Evolutionary conservation across 2,888 invertebrate species (phyloP), one percentile per base, ranked within the genome.

Genomic region (Caenorhabditis sp.): DNA sequence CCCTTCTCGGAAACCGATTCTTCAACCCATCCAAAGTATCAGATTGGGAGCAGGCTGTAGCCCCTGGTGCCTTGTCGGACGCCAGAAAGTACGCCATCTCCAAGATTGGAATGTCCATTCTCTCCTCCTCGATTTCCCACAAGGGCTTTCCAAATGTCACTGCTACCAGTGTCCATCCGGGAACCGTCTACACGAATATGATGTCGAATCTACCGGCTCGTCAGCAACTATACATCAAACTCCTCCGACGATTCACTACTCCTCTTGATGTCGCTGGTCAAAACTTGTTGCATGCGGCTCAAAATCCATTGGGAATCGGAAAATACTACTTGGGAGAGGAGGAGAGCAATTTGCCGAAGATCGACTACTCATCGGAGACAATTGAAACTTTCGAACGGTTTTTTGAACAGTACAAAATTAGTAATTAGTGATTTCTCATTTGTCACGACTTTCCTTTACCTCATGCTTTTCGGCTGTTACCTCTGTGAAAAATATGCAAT

Each of bases 161-260:
- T 1, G 80, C 83, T 8, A 83, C 82, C 0, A 56, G 79, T 3
- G 73, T 83, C n/a, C 82, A 83, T 66, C 82, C 82, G 19, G 82
- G 82, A 28, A 69, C 73, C 24, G 82, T 83, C 56, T 58, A 72
- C 58, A 83, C 83, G 16, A 75, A 75, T 47, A 70, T 83, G 2
- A 79, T 80, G 70, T 47, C 73, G 0, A 80, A 74, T 56, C 22
- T 82, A 19, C 77, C 82, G 35, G 6, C 61, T 10, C 77, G 82
- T 35, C 82, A 82, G 10, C 73, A 74, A 56, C n/a, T 69, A 10
- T 82, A 82, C 63, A 58, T 82, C n/a, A 68, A 63, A 28, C 44
- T 82, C 8, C 47, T 59, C 28, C 73, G 74, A 14, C 73, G 68
- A 16, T 79, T 77, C 54, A 72, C 63, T 24, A 79, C 77, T 41